Evolutionary conservation across 2,888 invertebrate genomes (phyloP).

Genomic region (Nymphalis c-album): DNA sequence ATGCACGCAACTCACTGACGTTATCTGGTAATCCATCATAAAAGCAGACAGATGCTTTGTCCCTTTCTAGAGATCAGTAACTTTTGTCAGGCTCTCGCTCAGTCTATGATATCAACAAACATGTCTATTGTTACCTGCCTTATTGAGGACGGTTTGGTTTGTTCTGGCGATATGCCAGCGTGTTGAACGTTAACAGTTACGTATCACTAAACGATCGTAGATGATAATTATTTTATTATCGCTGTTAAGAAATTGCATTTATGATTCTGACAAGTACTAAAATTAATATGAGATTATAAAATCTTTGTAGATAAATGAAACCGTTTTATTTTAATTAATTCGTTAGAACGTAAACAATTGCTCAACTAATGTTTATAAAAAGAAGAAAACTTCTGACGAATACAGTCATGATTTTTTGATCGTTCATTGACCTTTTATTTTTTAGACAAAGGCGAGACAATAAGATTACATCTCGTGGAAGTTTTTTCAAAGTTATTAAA

Average conservation of each 20-base stretch:
- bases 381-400: too few species aligned
- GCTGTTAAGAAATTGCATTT: constrained; percentile 11
- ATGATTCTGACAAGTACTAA: neutral
- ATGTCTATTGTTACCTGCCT: constrained; percentile 36
- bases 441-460: too few species aligned
- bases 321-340: neutral
- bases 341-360: neutral
- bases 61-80: too few species aligned
- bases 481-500: too few species aligned
- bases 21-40: too few species aligned
- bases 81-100: too few species aligned
- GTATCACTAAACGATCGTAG: constrained; percentile 16
- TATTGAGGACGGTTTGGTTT: constrained; percentile 18
- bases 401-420: too few species aligned
- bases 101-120: constrained; percentile 21
- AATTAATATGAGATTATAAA: neutral
- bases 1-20: too few species aligned
- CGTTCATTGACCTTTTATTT: too few species aligned
- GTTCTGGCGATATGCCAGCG: constrained; percentile 20
- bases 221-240: constrained; percentile 21
- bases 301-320: neutral
- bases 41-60: too few species aligned
- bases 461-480: too few species aligned
- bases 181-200: constrained; percentile 3
- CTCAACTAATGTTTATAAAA: neutral